Evolutionary conservation across 2,797 vertebrate genomes (phyloP).

Genomic region (Acanthurus lineatus): DNA sequence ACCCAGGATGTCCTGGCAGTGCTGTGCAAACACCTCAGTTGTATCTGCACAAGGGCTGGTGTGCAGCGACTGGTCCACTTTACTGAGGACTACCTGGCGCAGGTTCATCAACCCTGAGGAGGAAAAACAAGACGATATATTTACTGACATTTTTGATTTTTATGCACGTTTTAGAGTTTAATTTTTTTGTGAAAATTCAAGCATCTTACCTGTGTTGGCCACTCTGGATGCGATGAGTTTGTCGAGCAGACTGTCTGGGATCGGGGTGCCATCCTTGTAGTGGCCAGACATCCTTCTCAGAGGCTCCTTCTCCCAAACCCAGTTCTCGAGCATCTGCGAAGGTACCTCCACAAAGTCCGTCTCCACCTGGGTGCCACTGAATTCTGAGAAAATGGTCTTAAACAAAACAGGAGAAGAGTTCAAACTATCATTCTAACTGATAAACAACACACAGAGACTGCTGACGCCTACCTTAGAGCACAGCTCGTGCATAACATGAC

Average conservation of each 20-base stretch:
- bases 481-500: constrained; percentile 97
- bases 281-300: constrained; percentile 92
- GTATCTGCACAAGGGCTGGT: constrained; percentile 87
- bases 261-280: constrained; percentile 89
- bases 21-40: constrained; percentile 90
- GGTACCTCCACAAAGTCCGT: constrained; percentile 97
- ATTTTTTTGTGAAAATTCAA: background rate
- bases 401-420: background rate
- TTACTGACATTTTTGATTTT: background rate
- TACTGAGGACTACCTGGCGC: constrained; percentile 95
- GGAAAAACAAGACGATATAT: constrained; percentile 6
- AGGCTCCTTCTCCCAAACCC: constrained; percentile 96
- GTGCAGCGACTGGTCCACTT: constrained; percentile 93
- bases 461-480: constrained; percentile 90
- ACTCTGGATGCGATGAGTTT: constrained; percentile 93
- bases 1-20: constrained; percentile 91
- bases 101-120: constrained; percentile 92
- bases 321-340: constrained; percentile 98
- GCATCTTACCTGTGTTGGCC: constrained; percentile 92
- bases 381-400: constrained; percentile 93
- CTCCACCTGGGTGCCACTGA: constrained; percentile 96
- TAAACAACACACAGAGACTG: background rate
- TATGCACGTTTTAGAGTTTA: background rate
- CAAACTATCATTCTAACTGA: background rate
- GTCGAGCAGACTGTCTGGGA: constrained; percentile 89